Evolutionary conservation across 2,797 vertebrate species (phyloP), one percentile per base, ranked within the genome.

Genomic region (Spea hammondii): DNA sequence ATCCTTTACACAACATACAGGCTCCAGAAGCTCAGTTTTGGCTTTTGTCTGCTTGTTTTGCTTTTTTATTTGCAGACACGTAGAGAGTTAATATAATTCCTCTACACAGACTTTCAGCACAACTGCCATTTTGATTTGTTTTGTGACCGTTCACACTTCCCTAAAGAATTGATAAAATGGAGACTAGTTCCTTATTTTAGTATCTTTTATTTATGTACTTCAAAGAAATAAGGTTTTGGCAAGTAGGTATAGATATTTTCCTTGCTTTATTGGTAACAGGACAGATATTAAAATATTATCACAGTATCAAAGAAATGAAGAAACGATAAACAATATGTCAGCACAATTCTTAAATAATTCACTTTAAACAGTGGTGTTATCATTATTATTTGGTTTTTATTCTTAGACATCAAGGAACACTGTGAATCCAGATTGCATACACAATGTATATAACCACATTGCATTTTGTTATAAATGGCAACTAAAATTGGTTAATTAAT

Each of bases 281-380:
- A 74, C 60, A 74, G 72, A 62, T 62, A 62, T 45, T 82, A 64
- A 85, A 86, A 84, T 82, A 70, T 83, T 83, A 75, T 53, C 32
- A 12, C 5, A 32, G 59, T 62, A 62, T 62, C 59, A 17, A 14
- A 62, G 14, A 62, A 62, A 62, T 62, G 14, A 17, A 17, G n/a
- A 12, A 62, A 17, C 59, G 32, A 62, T 62, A 5, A 62, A 6
- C 7, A 62, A 62, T 62, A 62, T 62, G n/a, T 17, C 7, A 62
- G n/a, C n/a, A 62, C 59, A 62, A 17, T 62, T 62, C 59, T 17
- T 6, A 62, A 32, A 32, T 32, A 32, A 32, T 32, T 32, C 32
- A 32, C 32, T 32, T 32, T 32, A 32, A 32, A 32, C 32, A 32
- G 32, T 32, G 32, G 32, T 32, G 32, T 32, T 32, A 32, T 32